phyloP scores from a whole-genome alignment of 2,888 invertebrate genomes.

The Iphiclides podalirius region DNA sequence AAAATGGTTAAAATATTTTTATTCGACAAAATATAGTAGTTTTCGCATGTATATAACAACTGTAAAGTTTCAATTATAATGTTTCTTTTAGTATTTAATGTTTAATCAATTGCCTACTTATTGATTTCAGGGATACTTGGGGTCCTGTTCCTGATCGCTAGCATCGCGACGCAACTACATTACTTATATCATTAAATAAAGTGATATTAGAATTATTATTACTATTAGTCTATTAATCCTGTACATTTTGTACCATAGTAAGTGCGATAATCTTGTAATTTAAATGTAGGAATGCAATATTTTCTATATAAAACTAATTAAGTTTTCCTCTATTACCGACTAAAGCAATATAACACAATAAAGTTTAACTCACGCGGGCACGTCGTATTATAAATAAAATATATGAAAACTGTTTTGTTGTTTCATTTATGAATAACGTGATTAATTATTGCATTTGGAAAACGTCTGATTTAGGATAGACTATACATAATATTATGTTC shows the following conservation, averaged over 20 bases:
- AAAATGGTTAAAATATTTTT: too few species aligned
- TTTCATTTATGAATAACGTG: too few species aligned
- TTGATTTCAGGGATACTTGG: conserved; percentile 53
- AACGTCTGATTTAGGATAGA: too few species aligned
- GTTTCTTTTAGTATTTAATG: too few species aligned
- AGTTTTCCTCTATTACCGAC: conserved; percentile 56
- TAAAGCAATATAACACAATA: conserved; percentile 72
- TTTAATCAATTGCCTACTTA: too few species aligned
- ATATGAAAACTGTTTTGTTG: conserved; percentile 42
- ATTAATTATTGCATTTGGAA: too few species aligned
- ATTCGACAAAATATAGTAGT: too few species aligned
- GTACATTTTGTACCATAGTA: conserved; percentile 78
- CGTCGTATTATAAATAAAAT: conserved; percentile 49
- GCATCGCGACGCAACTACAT: conserved; percentile 52
- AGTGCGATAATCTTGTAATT: conserved; percentile 75
- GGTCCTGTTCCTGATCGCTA: conserved; percentile 51
- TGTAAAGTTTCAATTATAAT: too few species aligned
- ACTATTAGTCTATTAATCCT: conserved; percentile 60
- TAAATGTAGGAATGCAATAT: conserved; percentile 67
- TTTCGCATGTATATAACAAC: too few species aligned
- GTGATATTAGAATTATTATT: conserved; percentile 75
- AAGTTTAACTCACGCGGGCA: conserved; percentile 68
- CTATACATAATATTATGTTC: too few species aligned
- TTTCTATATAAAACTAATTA: conserved; percentile 64
- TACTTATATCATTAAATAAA: conserved; percentile 71